phyloP scores from a whole-genome alignment of 2,888 invertebrate genomes.

The Dexiosoma caninum region DNA sequence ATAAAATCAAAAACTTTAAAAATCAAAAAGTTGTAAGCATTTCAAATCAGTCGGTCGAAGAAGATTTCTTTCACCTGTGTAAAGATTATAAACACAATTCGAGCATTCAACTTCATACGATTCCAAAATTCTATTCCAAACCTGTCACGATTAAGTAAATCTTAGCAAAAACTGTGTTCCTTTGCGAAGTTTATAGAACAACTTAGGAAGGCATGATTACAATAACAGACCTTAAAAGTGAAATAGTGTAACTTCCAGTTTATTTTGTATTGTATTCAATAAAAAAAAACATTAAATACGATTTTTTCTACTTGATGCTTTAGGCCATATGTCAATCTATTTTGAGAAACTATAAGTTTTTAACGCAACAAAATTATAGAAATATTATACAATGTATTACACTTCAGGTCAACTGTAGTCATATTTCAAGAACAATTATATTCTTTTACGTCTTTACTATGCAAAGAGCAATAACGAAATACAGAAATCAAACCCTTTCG shows the following conservation, averaged over 20 bases:
- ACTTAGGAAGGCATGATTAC: neutral
- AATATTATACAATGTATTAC: neutral
- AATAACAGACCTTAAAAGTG: neutral
- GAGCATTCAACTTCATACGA: neutral
- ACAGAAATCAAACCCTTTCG: slow-evolving; percentile 15
- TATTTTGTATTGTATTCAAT: neutral
- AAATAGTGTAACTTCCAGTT: neutral
- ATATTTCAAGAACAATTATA: slow-evolving; percentile 9
- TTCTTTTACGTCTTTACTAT: slow-evolving; percentile 9
- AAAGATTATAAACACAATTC: no score
- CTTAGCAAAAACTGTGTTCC: neutral
- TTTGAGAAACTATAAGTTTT: no score
- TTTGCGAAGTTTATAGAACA: neutral
- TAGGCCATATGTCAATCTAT: slow-evolving; percentile 52
- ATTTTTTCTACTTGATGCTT: slow-evolving; percentile 30
- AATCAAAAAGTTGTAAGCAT: no score
- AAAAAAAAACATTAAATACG: slow-evolving; percentile 7
- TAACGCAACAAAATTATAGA: neutral
- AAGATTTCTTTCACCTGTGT: no score
- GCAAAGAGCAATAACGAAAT: slow-evolving; percentile 12
- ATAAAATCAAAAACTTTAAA: no score
- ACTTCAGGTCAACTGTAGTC: neutral
- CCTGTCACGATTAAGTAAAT: slow-evolving; percentile 43
- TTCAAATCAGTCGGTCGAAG: no score
- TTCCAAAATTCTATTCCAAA: slow-evolving; percentile 26